Percentiles rank a stretch among this genome's conserved stretches.
Conservation (phyloP, 2,888 invertebrate genomes). For the Pelosia muscerda region DNA sequence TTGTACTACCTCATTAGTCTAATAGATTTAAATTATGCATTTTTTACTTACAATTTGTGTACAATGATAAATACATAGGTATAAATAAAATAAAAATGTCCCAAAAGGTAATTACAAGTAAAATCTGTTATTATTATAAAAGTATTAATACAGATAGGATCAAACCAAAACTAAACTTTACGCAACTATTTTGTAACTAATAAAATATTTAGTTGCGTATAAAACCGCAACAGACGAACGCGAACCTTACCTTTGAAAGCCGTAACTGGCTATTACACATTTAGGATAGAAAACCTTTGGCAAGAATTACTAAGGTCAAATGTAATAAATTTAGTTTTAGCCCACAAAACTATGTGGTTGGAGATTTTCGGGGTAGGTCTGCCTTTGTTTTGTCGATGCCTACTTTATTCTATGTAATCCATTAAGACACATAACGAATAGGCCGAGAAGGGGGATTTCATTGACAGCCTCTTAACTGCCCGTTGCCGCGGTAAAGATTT, state of each 20-base stretch:
- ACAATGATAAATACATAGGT: too few species aligned
- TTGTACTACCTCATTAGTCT: too few species aligned
- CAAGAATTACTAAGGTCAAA: conserved; percentile 85
- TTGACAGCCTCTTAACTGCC: conserved; percentile 81
- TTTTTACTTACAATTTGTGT: too few species aligned
- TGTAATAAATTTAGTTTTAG: conserved; percentile 86
- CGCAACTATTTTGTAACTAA: conserved; percentile 81
- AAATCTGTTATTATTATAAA: conserved; percentile 47
- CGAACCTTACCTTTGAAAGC: conserved; percentile 77
- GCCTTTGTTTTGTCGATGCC: conserved; percentile 84
- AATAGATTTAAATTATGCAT: too few species aligned
- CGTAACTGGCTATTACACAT: conserved; percentile 78
- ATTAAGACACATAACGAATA: conserved; percentile 84
- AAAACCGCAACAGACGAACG: conserved; percentile 77
- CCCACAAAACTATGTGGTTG: conserved; percentile 81
- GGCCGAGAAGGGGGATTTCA: conserved; percentile 77
- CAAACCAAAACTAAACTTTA: conserved; percentile 69
- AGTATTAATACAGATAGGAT: conserved; percentile 64
- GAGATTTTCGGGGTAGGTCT: conserved; percentile 77
- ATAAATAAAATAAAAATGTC: too few species aligned
- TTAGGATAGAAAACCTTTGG: conserved; percentile 80
- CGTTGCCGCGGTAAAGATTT: conserved; percentile 78
- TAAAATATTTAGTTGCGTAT: conserved; percentile 82
- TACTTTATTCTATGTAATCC: conserved; percentile 84
- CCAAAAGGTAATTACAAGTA: conserved; percentile 18